Evolutionary conservation across 2,888 invertebrate genomes (phyloP).

Genomic region (Diabrotica balteata): DNA sequence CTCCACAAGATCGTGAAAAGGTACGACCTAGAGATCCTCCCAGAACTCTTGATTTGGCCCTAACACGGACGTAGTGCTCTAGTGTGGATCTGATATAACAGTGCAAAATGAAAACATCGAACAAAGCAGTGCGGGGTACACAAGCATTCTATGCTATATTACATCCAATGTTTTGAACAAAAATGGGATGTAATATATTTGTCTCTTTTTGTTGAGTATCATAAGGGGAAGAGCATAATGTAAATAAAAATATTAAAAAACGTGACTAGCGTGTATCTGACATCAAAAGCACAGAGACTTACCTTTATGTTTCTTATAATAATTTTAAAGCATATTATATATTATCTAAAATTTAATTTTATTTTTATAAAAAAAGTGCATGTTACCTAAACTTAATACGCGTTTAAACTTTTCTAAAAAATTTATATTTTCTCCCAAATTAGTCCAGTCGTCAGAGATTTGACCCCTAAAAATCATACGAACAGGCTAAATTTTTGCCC

Average conservation of each 20-base stretch:
- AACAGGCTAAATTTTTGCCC: too few species aligned
- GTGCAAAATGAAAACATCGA: slow-evolving; percentile 54
- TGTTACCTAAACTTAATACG: too few species aligned
- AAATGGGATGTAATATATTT: too few species aligned
- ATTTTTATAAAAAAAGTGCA: too few species aligned
- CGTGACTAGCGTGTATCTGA: not conserved
- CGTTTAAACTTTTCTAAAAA: too few species aligned
- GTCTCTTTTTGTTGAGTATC: not conserved
- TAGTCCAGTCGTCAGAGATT: too few species aligned
- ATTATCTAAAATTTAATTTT: too few species aligned
- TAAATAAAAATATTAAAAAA: too few species aligned
- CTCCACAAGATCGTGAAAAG: slow-evolving; percentile 70
- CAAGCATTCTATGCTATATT: slow-evolving; percentile 57
- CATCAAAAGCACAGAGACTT: not conserved
- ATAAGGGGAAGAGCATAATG: not conserved
- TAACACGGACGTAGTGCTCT: slow-evolving; percentile 65
- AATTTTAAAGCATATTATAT: too few species aligned
- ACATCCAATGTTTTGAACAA: slow-evolving; percentile 17
- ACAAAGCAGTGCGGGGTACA: slow-evolving; percentile 54
- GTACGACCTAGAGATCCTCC: slow-evolving; percentile 72
- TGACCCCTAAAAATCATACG: too few species aligned
- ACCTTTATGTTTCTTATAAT: not conserved
- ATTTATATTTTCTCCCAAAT: too few species aligned
- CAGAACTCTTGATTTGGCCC: slow-evolving; percentile 70
- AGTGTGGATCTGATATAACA: slow-evolving; percentile 61